Base-by-base conservation (phyloP, 2,888 invertebrate species). In the Clostera curtula region DNA sequence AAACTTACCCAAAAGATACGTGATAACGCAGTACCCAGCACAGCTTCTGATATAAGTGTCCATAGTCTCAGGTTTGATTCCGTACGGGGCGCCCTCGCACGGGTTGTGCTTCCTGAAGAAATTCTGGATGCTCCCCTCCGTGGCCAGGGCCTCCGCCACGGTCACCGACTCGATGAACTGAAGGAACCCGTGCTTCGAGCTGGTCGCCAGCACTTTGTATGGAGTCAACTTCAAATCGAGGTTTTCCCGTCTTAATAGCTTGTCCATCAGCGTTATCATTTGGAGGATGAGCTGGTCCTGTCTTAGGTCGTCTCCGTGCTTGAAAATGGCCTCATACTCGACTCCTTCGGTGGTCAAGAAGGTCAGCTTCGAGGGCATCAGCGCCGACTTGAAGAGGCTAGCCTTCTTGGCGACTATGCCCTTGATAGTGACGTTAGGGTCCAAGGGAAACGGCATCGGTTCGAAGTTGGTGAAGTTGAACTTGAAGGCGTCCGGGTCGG, bases 191-290 rank as follows among this genome's bases (percentile, higher is more conserved):
- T 98, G 97, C 59, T 93, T 93, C 0, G 94, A 95, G 57, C 97
- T 96, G 0, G 98, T 98, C 0, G 99, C 98, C 35, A 99, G 76
- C 4, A 98, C 98, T 25, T 59, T 57, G 17, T 99, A 99, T 0
- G 99, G 98, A 0, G 98, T 98, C 34, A 99, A 73, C 58, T 97
- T 97, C 28, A 99, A 85, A 76, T 99, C 98, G 29, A 99, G 83
- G 71, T 99, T 98, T 74, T 99, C 99, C 48, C 94, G 87, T 19
- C 96, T 86, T 41, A 99, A 73, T 28, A 99, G 71, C 69, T 96
- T 96, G 68, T 99, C 99, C 97, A 99, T 99, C 7, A 99, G 79
- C 0, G 96, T 95, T 19, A 99, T 98, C 87, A 98, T 98, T 82
- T 99, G 98, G 23, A 99, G 79, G 36, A 99, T 95, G 1, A 99